phyloP scores from a whole-genome alignment of 2,113 vertebrate genomes.

The Aegithalos caudatus region DNA sequence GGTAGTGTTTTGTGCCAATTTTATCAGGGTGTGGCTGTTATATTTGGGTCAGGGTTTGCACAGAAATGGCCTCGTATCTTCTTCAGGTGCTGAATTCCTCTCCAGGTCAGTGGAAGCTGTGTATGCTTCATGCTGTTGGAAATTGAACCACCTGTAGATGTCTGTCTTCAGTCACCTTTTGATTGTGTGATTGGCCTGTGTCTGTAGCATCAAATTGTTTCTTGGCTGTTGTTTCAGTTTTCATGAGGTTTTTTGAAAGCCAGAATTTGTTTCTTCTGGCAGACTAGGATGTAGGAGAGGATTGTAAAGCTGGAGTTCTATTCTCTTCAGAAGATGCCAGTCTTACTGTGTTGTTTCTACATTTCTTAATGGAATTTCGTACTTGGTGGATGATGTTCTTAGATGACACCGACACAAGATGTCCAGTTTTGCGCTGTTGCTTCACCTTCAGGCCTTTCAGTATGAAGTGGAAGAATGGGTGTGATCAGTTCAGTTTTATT shows the following conservation, averaged over 20 bases:
- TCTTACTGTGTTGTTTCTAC: not conserved
- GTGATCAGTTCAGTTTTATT: not conserved
- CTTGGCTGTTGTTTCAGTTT: not conserved
- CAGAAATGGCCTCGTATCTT: not conserved
- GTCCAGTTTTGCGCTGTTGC: not conserved
- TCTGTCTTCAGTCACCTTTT: conserved; percentile 26
- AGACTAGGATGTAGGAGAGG: not conserved
- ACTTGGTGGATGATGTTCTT: not conserved
- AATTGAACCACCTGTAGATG: conserved; percentile 23
- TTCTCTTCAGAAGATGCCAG: not conserved
- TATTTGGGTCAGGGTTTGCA: not conserved
- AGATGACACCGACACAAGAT: not conserved
- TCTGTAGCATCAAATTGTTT: not conserved
- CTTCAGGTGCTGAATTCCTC: not conserved
- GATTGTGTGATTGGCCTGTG: not conserved
- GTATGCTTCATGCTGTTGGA: not conserved
- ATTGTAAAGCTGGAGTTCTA: not conserved
- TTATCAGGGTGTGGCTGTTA: not conserved
- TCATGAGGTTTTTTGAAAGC: not conserved
- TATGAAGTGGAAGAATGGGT: not conserved
- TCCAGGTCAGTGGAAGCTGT: not conserved
- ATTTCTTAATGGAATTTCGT: not conserved
- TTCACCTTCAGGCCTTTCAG: not conserved
- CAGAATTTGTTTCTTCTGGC: not conserved
- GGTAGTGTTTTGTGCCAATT: not conserved